Conservation (phyloP, 92 coral and sea anemone species). For the Zoanthus solanderi region DNA sequence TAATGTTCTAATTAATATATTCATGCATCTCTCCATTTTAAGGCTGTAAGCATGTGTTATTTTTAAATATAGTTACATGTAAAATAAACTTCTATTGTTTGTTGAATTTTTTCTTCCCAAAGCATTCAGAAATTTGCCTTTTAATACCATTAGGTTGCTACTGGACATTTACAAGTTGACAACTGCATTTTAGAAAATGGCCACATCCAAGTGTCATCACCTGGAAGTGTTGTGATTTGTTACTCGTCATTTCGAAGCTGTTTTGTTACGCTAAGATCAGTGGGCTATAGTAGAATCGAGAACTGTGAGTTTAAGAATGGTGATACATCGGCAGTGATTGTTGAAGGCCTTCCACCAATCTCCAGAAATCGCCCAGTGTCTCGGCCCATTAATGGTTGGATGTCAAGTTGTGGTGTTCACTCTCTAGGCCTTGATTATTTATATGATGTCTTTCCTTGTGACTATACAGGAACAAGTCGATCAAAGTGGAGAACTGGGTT, state of each 20-base stretch:
- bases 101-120: not conserved
- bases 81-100: not conserved
- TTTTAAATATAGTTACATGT: no score
- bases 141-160: constrained; percentile 69
- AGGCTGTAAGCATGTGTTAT: no score
- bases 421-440: constrained; percentile 80
- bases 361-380: constrained; percentile 85
- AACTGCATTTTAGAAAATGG: constrained; percentile 95
- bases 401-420: constrained; percentile 68
- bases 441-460: constrained; percentile 76
- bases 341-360: constrained; percentile 92
- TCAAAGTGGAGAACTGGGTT: constrained; percentile 44
- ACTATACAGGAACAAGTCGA: constrained; percentile 18
- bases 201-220: constrained; percentile 88
- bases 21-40: no score
- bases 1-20: no score
- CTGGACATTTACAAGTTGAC: constrained; percentile 89
- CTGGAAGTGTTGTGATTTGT: constrained; percentile 84
- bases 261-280: constrained; percentile 85
- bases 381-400: constrained; percentile 89
- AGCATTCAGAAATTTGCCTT: not conserved
- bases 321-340: constrained; percentile 82
- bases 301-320: constrained; percentile 92
- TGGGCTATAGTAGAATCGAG: constrained; percentile 85
- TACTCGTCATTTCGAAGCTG: constrained; percentile 87